Conservation (phyloP, 2,888 invertebrate species). For the Ochlodes sylvanus region DNA sequence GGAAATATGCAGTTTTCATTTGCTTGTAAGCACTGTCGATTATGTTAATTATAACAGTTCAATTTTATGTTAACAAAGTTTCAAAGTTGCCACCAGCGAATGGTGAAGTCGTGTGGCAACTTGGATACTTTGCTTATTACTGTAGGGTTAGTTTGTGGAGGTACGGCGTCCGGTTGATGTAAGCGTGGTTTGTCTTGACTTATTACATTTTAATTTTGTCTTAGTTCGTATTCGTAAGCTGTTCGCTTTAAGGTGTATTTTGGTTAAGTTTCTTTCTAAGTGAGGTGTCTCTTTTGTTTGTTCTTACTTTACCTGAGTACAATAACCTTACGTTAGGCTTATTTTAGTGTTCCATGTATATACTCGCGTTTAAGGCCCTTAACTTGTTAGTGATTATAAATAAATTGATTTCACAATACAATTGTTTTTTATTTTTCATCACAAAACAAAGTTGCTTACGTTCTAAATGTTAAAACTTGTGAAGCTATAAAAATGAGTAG, state of each 20-base stretch:
- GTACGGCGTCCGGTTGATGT: slow-evolving; percentile 21
- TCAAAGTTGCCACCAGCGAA: neutral
- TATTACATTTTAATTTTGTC: slow-evolving; percentile 30
- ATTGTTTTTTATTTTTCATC: slow-evolving; percentile 49
- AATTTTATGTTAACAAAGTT: neutral
- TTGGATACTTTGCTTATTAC: neutral
- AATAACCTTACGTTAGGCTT: slow-evolving; percentile 58
- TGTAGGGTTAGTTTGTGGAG: neutral
- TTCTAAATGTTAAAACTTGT: neutral
- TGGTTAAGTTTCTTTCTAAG: slow-evolving; percentile 52
- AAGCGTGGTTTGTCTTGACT: slow-evolving; percentile 28
- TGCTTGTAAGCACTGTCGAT: neutral
- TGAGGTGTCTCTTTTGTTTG: slow-evolving; percentile 55
- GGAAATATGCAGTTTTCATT: slow-evolving; percentile 3
- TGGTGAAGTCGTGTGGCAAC: neutral
- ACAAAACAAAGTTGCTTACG: neutral
- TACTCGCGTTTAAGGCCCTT: slow-evolving; percentile 67
- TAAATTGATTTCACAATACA: slow-evolving; percentile 66
- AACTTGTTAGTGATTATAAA: slow-evolving; percentile 73
- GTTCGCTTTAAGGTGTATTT: slow-evolving; percentile 54
- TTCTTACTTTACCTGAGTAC: slow-evolving; percentile 69
- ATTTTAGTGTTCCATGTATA: slow-evolving; percentile 66
- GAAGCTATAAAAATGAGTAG: neutral
- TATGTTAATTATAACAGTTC: neutral
- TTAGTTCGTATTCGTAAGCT: slow-evolving; percentile 28